Conservation (phyloP, 2,888 invertebrate species). For the Chrysolina oricalcia region DNA sequence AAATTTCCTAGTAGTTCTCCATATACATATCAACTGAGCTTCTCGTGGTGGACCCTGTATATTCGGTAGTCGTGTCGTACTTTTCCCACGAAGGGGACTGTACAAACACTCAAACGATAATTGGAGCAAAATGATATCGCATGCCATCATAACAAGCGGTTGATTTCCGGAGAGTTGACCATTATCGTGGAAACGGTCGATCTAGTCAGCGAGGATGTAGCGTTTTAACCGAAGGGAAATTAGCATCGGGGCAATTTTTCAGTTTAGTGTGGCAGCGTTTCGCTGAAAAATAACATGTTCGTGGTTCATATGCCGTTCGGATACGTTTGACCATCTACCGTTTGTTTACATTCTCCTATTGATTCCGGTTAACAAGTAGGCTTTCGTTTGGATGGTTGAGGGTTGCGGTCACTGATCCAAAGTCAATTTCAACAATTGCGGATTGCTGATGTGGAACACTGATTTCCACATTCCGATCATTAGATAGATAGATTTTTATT, state of each 20-base stretch:
- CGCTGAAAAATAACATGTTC: not conserved
- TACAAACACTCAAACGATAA: not conserved
- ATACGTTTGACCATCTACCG: not conserved
- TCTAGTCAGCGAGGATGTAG: not conserved
- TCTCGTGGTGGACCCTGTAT: too few species aligned
- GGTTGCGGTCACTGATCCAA: not conserved
- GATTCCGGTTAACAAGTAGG: not conserved
- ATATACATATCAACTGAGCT: too few species aligned
- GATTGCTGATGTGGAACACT: too few species aligned
- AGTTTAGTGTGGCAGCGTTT: not conserved
- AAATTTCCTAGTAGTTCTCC: too few species aligned
- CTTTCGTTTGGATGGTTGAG: not conserved
- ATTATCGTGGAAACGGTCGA: not conserved
- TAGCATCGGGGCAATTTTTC: conserved; percentile 2
- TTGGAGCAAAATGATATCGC: not conserved
- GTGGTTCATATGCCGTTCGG: not conserved
- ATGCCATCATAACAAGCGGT: not conserved
- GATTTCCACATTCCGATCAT: too few species aligned
- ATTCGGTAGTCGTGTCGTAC: not conserved
- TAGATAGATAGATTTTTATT: too few species aligned
- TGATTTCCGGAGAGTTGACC: not conserved
- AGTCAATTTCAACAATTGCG: not conserved
- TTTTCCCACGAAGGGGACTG: too few species aligned
- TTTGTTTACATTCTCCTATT: not conserved
- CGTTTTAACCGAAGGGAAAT: not conserved